Conservation (phyloP, 2,797 vertebrate genomes). For the Tadarida brasiliensis region DNA sequence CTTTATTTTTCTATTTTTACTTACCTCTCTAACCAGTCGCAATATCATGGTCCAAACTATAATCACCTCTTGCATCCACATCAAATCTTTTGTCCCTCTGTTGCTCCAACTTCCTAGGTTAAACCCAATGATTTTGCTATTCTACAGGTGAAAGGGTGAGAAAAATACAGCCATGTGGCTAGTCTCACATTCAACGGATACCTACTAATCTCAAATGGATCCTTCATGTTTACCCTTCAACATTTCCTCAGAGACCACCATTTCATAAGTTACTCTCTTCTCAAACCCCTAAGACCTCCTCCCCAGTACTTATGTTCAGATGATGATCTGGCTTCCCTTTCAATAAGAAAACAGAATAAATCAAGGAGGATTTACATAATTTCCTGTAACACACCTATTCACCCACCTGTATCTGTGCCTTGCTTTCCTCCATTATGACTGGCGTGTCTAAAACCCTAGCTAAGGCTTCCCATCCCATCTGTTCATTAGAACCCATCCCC, state of each 20-base stretch:
- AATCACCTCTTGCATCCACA: not conserved
- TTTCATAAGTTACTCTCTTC: not conserved
- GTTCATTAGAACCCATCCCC: not conserved
- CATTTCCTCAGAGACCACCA: not conserved
- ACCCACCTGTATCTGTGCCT: not conserved
- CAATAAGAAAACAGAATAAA: slow-evolving; percentile 10
- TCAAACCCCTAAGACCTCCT: rapidly evolving
- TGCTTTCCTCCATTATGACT: not conserved
- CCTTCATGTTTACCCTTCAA: not conserved
- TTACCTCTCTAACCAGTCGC: not conserved
- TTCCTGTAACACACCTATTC: not conserved
- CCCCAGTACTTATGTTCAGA: not conserved
- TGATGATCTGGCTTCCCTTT: not conserved
- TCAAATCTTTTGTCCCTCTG: not conserved
- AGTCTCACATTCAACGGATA: not conserved
- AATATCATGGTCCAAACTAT: not conserved
- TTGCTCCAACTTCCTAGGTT: not conserved
- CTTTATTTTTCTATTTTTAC: not conserved
- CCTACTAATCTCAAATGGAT: not conserved
- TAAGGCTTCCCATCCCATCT: not conserved
- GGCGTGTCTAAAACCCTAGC: not conserved
- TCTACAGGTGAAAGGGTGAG: not conserved
- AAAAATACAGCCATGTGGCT: not conserved
- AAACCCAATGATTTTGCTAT: not conserved
- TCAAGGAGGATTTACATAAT: not conserved